Evolutionary conservation across 2,113 vertebrate species (phyloP).

Genomic region (Myiopsitta monachus): DNA sequence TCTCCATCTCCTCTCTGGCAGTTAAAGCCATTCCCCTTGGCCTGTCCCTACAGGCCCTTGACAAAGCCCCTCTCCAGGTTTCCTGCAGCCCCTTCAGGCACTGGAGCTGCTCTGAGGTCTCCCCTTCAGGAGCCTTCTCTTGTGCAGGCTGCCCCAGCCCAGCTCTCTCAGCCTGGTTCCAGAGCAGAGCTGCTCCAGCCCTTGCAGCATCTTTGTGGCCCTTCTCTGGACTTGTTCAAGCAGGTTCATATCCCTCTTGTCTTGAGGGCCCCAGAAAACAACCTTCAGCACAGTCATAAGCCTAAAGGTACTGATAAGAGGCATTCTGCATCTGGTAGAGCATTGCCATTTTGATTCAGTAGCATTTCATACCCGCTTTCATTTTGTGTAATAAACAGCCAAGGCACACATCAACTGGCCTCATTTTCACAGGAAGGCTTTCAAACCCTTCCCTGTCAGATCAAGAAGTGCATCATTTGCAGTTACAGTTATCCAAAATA

Average conservation of each 20-base stretch:
- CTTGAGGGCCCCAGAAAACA: neutral
- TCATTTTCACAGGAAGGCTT: constrained; percentile 26
- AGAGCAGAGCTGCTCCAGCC: neutral
- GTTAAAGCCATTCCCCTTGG: too few species aligned
- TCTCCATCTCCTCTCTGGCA: too few species aligned
- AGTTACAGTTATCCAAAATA: neutral
- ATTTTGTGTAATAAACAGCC: constrained; percentile 11
- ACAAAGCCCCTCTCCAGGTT: too few species aligned
- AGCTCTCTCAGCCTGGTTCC: neutral
- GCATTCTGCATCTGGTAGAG: neutral
- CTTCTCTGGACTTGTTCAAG: neutral
- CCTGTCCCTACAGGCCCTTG: too few species aligned
- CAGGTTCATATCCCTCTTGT: neutral
- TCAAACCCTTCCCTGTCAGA: neutral
- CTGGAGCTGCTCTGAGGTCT: too few species aligned
- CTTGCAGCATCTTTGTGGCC: neutral
- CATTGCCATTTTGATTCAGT: neutral
- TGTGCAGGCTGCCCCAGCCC: neutral
- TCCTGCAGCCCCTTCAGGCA: too few species aligned
- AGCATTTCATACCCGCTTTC: neutral
- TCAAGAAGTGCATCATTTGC: neutral
- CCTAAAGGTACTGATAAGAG: neutral
- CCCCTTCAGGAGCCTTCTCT: neutral
- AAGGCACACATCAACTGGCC: constrained; percentile 53
- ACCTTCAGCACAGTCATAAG: neutral